Evolutionary conservation across 2,888 invertebrate genomes (phyloP).

Genomic region (Pantelozetes paolii): DNA sequence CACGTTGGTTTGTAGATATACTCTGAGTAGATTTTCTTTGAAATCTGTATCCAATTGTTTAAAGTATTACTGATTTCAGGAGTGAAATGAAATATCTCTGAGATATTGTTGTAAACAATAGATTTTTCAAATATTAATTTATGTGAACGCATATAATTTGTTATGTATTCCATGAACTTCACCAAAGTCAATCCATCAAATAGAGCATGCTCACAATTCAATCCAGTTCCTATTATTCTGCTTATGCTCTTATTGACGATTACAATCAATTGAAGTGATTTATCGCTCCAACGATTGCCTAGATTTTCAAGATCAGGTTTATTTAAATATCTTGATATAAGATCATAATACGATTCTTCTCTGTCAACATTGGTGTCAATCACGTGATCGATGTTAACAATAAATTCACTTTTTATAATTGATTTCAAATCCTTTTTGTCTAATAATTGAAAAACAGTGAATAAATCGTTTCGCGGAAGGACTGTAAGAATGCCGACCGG

Average conservation of each 20-base stretch:
- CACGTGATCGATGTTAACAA: constrained; percentile 41
- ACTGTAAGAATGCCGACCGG: constrained; percentile 73
- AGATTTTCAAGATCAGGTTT: constrained; percentile 67
- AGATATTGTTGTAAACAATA: not conserved
- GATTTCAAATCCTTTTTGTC: constrained; percentile 60
- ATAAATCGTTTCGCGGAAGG: constrained; percentile 77
- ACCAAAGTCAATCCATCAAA: constrained; percentile 90
- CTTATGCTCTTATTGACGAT: constrained; percentile 26
- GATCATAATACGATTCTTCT: constrained; percentile 17
- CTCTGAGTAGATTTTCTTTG: constrained; percentile 44
- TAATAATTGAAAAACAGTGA: constrained; percentile 61
- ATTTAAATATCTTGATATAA: constrained; percentile 59
- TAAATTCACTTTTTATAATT: constrained; percentile 56
- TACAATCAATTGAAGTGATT: constrained; percentile 68
- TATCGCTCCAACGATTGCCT: constrained; percentile 91
- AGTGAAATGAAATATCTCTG: constrained; percentile 24
- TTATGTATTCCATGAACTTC: constrained; percentile 74
- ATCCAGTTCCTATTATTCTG: constrained; percentile 32
- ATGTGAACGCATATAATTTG: constrained; percentile 22
- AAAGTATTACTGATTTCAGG: not conserved
- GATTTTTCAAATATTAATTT: not conserved
- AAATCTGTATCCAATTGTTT: constrained; percentile 12
- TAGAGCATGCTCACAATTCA: constrained; percentile 89
- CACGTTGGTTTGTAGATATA: constrained; percentile 55
- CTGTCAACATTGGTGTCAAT: constrained; percentile 35